phyloP scores from a whole-genome alignment of 2,888 invertebrate genomes.

The Cordilura impudica region DNA sequence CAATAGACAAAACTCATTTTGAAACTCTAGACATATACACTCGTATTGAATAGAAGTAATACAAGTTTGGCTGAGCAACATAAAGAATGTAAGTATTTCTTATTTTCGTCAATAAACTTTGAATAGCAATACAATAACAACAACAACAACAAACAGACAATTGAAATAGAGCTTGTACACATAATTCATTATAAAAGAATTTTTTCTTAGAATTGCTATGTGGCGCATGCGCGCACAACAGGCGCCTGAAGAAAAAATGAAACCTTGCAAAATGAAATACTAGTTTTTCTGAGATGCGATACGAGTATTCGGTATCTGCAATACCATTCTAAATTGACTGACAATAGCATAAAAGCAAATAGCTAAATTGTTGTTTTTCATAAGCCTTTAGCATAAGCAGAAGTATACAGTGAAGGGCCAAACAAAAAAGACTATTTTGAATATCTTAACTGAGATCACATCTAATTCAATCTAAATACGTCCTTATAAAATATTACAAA shows the following conservation, averaged over 20 bases:
- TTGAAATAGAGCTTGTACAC: background rate
- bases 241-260: conserved; percentile 46
- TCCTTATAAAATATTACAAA: too few species aligned
- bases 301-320: conserved; percentile 23
- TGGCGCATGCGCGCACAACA: conserved; percentile 60
- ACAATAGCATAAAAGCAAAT: conserved; percentile 30
- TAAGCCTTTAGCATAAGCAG: conserved; percentile 2
- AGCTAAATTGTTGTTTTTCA: background rate
- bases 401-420: background rate
- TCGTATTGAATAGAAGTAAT: too few species aligned
- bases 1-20: too few species aligned
- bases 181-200: conserved; percentile 37
- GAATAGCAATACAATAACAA: background rate
- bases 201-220: conserved; percentile 56
- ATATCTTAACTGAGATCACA: too few species aligned
- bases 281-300: background rate
- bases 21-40: too few species aligned
- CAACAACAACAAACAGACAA: too few species aligned
- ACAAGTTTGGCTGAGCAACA: too few species aligned
- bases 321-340: conserved; percentile 35
- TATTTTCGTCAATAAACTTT: background rate
- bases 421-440: too few species aligned
- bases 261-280: conserved; percentile 45
- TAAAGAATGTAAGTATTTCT: background rate
- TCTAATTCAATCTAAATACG: too few species aligned